A percentile compares a stretch with the other conserved stretches of the same genome.
These are phyloP conservation scores for Drosophila conformis DNA, from an alignment of 2,888 invertebrate genomes.

Conservation along the genomic window DNA sequence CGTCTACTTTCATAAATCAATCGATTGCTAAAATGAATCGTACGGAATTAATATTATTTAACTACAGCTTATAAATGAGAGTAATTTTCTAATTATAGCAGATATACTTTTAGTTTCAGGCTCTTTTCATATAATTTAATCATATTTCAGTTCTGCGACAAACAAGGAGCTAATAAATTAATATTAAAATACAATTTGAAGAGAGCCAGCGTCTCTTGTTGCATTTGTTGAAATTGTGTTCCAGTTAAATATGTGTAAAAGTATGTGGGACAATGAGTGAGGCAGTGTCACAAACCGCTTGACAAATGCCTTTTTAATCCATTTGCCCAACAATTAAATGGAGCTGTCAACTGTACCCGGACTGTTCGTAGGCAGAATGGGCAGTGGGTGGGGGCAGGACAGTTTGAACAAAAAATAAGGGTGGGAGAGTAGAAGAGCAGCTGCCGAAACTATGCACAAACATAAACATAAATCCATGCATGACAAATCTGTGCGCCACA, in stretches of 20 bases:
- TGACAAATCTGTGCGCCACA: constrained; percentile 75
- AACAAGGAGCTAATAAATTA: background rate
- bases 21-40: background rate
- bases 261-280: constrained; percentile 30
- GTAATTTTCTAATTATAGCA: background rate
- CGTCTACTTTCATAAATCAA: background rate
- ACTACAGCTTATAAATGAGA: background rate
- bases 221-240: constrained; percentile 36
- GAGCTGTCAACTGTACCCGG: constrained; percentile 53
- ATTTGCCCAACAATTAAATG: constrained; percentile 71
- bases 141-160: background rate
- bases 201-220: constrained; percentile 6
- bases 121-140: background rate
- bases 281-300: constrained; percentile 48
- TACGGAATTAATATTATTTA: background rate
- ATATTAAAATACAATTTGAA: background rate
- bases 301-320: constrained; percentile 77
- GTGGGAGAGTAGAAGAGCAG: constrained; percentile 23
- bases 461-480: constrained; percentile 77
- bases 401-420: constrained; percentile 1
- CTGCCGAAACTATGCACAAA: constrained; percentile 56
- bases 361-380: background rate
- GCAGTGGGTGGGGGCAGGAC: background rate
- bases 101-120: background rate
- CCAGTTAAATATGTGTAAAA: constrained; percentile 47